Percentiles rank a stretch among this genome's conserved stretches.
These are phyloP conservation scores for Daktulosphaira vitifoliae DNA, from an alignment of 1,140 invertebrate genomes.

Conservation along the genomic window DNA sequence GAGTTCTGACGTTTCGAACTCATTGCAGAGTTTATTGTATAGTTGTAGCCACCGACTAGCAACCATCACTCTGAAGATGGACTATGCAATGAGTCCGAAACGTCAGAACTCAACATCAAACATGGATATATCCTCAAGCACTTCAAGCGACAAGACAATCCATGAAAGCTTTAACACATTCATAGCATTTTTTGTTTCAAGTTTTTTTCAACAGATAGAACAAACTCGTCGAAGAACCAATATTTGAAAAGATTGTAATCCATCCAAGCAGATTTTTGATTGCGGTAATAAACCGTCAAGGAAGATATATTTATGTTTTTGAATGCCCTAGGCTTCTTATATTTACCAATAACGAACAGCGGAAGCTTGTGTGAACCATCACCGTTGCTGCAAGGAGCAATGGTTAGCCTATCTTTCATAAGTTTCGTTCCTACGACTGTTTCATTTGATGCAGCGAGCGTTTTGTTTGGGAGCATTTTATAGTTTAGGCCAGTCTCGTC, in stretches of 20 bases:
- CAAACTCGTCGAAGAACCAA: constrained; percentile 34
- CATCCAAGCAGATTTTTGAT: too few species aligned
- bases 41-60: too few species aligned
- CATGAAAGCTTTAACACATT: too few species aligned
- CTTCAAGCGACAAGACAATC: too few species aligned
- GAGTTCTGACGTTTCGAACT: too few species aligned
- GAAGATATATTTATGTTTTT: constrained; percentile 41
- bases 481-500: constrained; percentile 41
- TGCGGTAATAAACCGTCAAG: constrained; percentile 2
- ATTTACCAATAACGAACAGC: constrained; percentile 41
- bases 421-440: not conserved
- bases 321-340: too few species aligned
- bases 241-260: constrained; percentile 30
- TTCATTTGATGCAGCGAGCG: constrained; percentile 37
- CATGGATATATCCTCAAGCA: too few species aligned
- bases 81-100: too few species aligned
- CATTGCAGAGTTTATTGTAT: too few species aligned
- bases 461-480: constrained; percentile 39
- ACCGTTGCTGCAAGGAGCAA: constrained; percentile 40
- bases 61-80: too few species aligned
- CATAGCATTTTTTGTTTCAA: constrained; percentile 29
- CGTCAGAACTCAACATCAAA: too few species aligned
- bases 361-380: not conserved
- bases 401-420: constrained; percentile 37
- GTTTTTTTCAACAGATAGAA: constrained; percentile 32